Base-by-base conservation (phyloP, 2,888 invertebrate species). In the Drosophila ustulata region DNA sequence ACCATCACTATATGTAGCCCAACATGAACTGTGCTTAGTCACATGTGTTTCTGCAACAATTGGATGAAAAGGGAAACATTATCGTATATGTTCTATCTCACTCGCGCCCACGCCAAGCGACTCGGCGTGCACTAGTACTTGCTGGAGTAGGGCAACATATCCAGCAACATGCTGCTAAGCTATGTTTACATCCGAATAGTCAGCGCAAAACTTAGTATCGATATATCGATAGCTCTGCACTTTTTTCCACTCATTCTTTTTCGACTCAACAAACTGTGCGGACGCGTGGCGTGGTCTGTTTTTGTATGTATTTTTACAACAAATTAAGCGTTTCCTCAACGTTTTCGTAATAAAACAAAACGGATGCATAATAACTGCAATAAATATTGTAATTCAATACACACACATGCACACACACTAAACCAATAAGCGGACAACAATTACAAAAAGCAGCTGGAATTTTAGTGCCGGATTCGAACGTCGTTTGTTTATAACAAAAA, bases 281-380 rank as follows among this genome's bases (percentile, higher is more conserved):
- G 75, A 75, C 75, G 75, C 75, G 75, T 75, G 75, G 75, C 75
- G 78, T 78, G 75, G 70, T 75, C 75, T 69, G 75, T 69, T 74
- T 73, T 75, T 13, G 13, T 41, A 37, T 62, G 75, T 75, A 74
- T 78, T 75, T 75, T 78, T 50, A 69, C 50, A 52, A 65, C 55
- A 78, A 78, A 69, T 69, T 62, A 55, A 71, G 41, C 41, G 55
- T 39, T 65, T 73, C 45, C 49, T 37, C 30, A 61, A 43, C 45
- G 18, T 51, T 50, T 53, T 52, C 68, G 78, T 58, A 53, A 49
- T 53, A 37, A 37, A 37, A n/a, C 37, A 3, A 37, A 56, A 45
- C 47, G 26, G 26, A 56, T 68, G 47, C 8, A 34, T 25, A 58
- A 46, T 43, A 53, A 39, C 64, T 56, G 63, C 30, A 32, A 18